Evolutionary conservation across 2,797 vertebrate species (phyloP), one percentile per base, ranked within the genome.

Genomic region (Oreochromis grahami): DNA sequence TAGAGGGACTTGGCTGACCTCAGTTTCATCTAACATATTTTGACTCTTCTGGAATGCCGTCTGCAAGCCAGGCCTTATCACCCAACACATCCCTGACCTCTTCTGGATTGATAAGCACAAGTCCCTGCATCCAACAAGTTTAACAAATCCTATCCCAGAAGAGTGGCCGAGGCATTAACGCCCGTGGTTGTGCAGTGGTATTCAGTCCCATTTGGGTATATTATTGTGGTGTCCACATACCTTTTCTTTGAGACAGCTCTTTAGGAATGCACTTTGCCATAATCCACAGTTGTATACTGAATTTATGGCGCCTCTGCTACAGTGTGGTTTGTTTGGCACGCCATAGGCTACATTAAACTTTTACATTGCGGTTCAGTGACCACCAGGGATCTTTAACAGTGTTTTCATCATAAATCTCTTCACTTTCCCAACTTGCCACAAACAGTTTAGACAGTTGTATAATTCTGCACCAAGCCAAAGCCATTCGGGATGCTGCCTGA

Each of bases 371-470:
- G 68, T 56, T 76, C 63, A 52, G 72, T 78, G 68, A 87, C 82
- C 83, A 82, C 52, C 51, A 14, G 36, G 36, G 32, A 76, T 60
- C 79, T 87, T 82, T 29, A 63, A 76, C 7, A 38, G 38, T 50
- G 50, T 83, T 86, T 79, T 81, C 34, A 79, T 65, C 53, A 63
- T 52, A 77, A 58, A 79, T 84, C 32, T 7, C 41, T 55, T 19
- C 76, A 77, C 24, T 48, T 58, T 84, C 53, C 50, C 68, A 52
- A 26, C 48, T 77, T 34, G 4, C 26, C 76, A 82, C 60, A 56
- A 80, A 86, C 78, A 79, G 36, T 85, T 87, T 79, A 81, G 24
- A 77, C 60, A 34, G 77, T 84, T 88, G 88, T 19, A 80, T 87
- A 87, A 90, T 29, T 81, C 78, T 88, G 83, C 85, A 60, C 29